Evolutionary conservation across 2,888 invertebrate species (phyloP), one percentile per base, ranked within the genome.

Genomic region (Harpalus rubripes): DNA sequence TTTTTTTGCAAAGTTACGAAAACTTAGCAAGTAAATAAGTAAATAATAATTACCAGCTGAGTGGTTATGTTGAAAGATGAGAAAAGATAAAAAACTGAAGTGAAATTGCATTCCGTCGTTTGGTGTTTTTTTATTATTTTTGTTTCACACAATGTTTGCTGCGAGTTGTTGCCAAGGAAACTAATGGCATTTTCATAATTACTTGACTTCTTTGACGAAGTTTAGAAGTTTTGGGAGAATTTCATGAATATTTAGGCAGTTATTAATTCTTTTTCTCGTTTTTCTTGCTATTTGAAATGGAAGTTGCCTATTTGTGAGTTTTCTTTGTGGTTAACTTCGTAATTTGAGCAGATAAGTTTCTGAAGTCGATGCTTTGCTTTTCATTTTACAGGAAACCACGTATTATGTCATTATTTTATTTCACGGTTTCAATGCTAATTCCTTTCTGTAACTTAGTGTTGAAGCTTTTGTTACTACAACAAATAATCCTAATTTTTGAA

Each of bases 101-200:
- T 72, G 44, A 72, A 72, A 74, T 74, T 74, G 16, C 52, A 74
- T 74, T 72, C 44, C 74, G 44, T 0, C 52, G 74, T 74, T 74
- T 78, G 59, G 12, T 80, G 80, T 80, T 80, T 80, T 80, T 61
- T 80, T 44, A 61, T 80, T 80, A 80, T 80, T 80, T 80, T 80
- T 78, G 61, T 80, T 61, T 59, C 80, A 61, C 41, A 80, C 80
- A 59, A 52, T 81, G 81, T 81, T 81, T 81, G 72, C 56, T 32
- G 65, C 22, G 72, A 22, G 52, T 52, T 39, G 80, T 81, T 81
- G 56, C 81, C 81, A 68, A 58, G 81, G 72, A 81, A 68, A 81
- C 81, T 81, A 81, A 81, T 81, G 68, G 56, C 58, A 81, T 81
- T 81, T 81, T 81, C 81, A 81, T 81, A 81, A 81, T 81, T 81